Evolutionary conservation across 2,797 vertebrate genomes (phyloP).

Genomic region (Melanotaenia nigrans): DNA sequence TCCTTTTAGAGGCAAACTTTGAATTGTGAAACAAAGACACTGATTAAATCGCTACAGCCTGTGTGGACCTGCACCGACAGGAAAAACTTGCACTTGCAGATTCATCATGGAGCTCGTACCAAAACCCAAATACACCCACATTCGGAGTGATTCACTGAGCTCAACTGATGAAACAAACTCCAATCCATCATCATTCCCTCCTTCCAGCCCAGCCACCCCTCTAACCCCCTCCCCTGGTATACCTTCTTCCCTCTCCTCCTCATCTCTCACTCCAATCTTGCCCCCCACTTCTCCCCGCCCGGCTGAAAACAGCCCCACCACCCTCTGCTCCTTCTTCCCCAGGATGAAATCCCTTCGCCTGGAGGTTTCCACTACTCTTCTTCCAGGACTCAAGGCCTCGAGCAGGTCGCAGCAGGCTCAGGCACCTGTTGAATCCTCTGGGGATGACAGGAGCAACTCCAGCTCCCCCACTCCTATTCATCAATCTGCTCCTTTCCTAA

Average conservation of each 20-base stretch:
- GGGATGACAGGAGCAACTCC: conserved; percentile 67
- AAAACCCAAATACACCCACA: conserved; percentile 94
- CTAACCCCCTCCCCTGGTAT: conserved; percentile 76
- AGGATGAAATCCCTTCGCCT: conserved; percentile 92
- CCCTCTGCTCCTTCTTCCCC: conserved; percentile 96
- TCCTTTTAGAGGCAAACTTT: conserved; percentile 66
- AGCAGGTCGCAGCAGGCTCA: conserved; percentile 66
- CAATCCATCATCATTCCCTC: conserved; percentile 79
- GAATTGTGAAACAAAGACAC: conserved; percentile 68
- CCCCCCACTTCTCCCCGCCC: conserved; percentile 80
- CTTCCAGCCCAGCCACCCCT: conserved; percentile 76
- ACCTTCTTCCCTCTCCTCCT: conserved; percentile 84
- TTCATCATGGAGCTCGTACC: conserved; percentile 91
- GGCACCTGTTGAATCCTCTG: conserved; percentile 64
- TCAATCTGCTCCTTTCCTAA: conserved; percentile 79
- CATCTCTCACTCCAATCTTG: conserved; percentile 87
- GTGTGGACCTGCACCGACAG: conserved; percentile 56
- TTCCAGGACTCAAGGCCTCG: conserved; percentile 81
- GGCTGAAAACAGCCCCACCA: conserved; percentile 92
- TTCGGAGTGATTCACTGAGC: conserved; percentile 93
- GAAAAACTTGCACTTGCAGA: conserved; percentile 58
- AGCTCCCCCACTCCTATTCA: conserved; percentile 67
- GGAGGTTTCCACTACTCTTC: conserved; percentile 86
- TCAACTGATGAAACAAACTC: conserved; percentile 86
- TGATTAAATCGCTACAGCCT: conserved; percentile 57